A percentile compares a stretch with the other conserved stretches of the same genome.
These are phyloP conservation scores for Nannoperca obscura DNA, from an alignment of 2,797 vertebrate species.

Conservation along the genomic window DNA sequence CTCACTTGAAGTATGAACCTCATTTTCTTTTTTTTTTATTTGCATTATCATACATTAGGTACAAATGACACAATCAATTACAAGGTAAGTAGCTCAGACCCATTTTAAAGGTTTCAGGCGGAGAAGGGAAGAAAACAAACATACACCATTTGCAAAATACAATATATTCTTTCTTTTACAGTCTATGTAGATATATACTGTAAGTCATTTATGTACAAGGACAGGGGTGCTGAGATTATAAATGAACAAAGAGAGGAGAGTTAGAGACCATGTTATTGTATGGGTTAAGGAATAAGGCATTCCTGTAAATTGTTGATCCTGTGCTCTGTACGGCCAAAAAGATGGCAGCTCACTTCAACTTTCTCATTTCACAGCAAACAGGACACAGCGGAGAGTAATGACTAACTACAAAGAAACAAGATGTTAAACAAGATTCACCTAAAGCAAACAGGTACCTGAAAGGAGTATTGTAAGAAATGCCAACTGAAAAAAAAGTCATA, in stretches of 20 bases:
- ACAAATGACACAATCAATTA: slow-evolving; percentile 85
- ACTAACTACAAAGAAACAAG: slow-evolving; percentile 30
- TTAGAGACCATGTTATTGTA: slow-evolving; percentile 51
- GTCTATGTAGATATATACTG: slow-evolving; percentile 69
- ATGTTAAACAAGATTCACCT: slow-evolving; percentile 14
- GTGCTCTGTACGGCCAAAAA: slow-evolving; percentile 55
- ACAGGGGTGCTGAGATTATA: slow-evolving; percentile 61
- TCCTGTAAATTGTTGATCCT: slow-evolving; percentile 68
- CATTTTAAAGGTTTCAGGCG: slow-evolving; percentile 78
- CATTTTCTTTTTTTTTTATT: slow-evolving; percentile 74
- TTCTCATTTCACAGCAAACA: slow-evolving; percentile 48
- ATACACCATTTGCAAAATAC: slow-evolving; percentile 82
- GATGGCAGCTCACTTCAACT: slow-evolving; percentile 49
- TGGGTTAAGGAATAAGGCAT: slow-evolving; percentile 78
- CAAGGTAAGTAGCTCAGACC: slow-evolving; percentile 81
- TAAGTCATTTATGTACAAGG: slow-evolving; percentile 78
- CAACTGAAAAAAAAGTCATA: not conserved
- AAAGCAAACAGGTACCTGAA: slow-evolving; percentile 26
- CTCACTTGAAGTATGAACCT: slow-evolving; percentile 25
- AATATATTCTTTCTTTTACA: slow-evolving; percentile 78
- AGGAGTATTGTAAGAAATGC: slow-evolving; percentile 4
- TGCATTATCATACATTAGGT: slow-evolving; percentile 88
- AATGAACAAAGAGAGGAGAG: slow-evolving; percentile 51
- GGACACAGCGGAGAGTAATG: slow-evolving; percentile 35
- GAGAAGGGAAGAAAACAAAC: slow-evolving; percentile 71